phyloP scores from a whole-genome alignment of 2,113 vertebrate genomes.

The Anolis sagrei region DNA sequence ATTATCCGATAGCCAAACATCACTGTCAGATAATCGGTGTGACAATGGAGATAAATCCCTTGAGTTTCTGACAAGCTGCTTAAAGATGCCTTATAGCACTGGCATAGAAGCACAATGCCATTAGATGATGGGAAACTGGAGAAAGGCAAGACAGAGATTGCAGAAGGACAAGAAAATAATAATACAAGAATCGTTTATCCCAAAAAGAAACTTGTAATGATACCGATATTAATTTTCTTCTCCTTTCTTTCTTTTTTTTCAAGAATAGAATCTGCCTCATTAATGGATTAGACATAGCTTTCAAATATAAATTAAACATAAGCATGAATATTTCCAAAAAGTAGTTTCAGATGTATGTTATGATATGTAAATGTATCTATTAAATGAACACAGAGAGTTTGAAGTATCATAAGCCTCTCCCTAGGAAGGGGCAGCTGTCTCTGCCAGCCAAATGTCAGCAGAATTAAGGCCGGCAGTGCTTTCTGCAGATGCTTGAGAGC shows the following conservation, averaged over 20 bases:
- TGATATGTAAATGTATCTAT: not conserved
- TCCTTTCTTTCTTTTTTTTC: not conserved
- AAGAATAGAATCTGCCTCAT: not conserved
- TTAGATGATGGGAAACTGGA: not conserved
- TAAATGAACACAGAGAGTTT: conserved; percentile 3
- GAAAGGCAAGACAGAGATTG: not conserved
- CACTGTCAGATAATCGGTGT: conserved; percentile 4
- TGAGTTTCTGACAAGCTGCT: conserved; percentile 25
- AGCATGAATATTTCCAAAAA: conserved; percentile 9
- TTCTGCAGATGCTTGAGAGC: not conserved
- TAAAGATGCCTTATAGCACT: not conserved
- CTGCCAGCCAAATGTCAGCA: not conserved
- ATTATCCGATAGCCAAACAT: conserved; percentile 14
- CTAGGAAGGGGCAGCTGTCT: not conserved
- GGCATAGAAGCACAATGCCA: conserved; percentile 20
- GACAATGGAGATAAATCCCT: not conserved
- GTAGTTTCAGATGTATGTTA: not conserved
- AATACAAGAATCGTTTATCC: conserved; percentile 19
- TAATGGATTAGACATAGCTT: not conserved
- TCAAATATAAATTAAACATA: conserved; percentile 32
- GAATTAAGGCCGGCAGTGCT: not conserved
- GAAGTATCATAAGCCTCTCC: not conserved
- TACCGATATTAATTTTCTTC: conserved; percentile 17
- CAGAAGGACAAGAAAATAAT: not conserved
- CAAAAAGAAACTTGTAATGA: conserved; percentile 40